Evolutionary conservation across 30 jellyfish, hydroid and myxozoan species (phyloP), one percentile per base, ranked within the genome.

Genomic region (Pseudorhiza aurosa): DNA sequence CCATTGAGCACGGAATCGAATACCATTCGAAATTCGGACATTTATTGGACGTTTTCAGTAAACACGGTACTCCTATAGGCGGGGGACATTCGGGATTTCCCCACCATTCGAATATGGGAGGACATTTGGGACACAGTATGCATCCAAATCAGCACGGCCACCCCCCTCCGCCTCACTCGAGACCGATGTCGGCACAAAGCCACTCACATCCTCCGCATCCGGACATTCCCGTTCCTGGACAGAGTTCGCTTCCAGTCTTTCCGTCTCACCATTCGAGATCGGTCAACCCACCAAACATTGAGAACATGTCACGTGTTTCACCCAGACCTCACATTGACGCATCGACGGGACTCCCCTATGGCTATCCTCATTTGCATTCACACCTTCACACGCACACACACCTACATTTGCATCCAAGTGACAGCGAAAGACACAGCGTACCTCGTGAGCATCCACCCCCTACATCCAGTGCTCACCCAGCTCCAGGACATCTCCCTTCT

Each of bases 311-410:
- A 2, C 87, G 97, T 24, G 71, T 69, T 6, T 75, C 97, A 18
- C 89, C 96, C 40, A 75, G 89, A 63, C 93, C 85, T 31, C 88
- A 88, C 46, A 31, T 90, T 18, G 97, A 91, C 58, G 95, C 96
- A 18, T 80, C 85, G 2, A 81, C 88, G 36, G 96, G 95, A 18
- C 82, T 85, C 28, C 96, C 98, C 29, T 70, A 29, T 50, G 81
- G 80, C 2, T 83, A 72, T 28, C 96, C 99, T 53, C 99, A 94
- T 70, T 81, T 87, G 25, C 99, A 94, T 75, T 87, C 99, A 5
- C 99, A 94, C 77, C 59, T 78, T 8, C 99, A 94, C 57, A 94
- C 96, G 10, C 99, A 94, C 77, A 94, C 99, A 33, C 99, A 94
- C 91, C 89, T 94, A 35, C 99, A 94, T 72, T 75, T 94, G 69